Evolutionary conservation across 1,140 invertebrate species (phyloP).

Genomic region (Drosophila rufa): DNA sequence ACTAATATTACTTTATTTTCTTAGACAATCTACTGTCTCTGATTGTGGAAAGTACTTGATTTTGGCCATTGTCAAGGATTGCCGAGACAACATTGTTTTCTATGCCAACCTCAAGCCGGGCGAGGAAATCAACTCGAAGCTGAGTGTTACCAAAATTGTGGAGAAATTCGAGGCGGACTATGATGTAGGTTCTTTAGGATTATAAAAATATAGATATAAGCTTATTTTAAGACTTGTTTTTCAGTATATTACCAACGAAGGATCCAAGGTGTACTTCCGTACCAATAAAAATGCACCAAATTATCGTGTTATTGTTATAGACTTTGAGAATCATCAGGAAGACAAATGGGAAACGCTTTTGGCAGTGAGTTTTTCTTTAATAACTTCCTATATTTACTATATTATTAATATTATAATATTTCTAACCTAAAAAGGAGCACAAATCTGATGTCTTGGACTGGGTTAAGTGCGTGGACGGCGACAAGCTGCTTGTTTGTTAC

Average conservation of each 20-base stretch:
- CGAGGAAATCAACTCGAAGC: constrained; percentile 88
- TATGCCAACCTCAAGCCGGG: constrained; percentile 91
- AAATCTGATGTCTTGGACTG: constrained; percentile 95
- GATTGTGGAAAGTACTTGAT: constrained; percentile 96
- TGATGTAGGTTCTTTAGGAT: constrained; percentile 88
- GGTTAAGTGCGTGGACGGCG: constrained; percentile 92
- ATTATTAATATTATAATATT: neutral
- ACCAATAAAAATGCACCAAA: constrained; percentile 98
- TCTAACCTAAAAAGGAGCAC: constrained; percentile 88
- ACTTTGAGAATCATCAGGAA: constrained; percentile 92
- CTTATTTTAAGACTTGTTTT: constrained; percentile 76
- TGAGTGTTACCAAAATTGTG: constrained; percentile 91
- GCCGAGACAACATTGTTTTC: constrained; percentile 95
- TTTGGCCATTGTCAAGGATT: constrained; percentile 92
- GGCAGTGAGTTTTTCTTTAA: constrained; percentile 82
- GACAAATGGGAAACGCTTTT: constrained; percentile 94
- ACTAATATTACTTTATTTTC: neutral
- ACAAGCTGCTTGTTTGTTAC: constrained; percentile 96
- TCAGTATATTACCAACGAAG: constrained; percentile 96
- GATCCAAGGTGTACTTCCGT: constrained; percentile 92
- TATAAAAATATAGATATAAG: neutral
- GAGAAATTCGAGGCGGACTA: constrained; percentile 97
- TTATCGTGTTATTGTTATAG: constrained; percentile 94
- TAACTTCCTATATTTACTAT: neutral
- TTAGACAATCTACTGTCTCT: constrained; percentile 89